Base-by-base conservation (phyloP, 2,888 invertebrate species). In the Tetragonisca angustula region DNA sequence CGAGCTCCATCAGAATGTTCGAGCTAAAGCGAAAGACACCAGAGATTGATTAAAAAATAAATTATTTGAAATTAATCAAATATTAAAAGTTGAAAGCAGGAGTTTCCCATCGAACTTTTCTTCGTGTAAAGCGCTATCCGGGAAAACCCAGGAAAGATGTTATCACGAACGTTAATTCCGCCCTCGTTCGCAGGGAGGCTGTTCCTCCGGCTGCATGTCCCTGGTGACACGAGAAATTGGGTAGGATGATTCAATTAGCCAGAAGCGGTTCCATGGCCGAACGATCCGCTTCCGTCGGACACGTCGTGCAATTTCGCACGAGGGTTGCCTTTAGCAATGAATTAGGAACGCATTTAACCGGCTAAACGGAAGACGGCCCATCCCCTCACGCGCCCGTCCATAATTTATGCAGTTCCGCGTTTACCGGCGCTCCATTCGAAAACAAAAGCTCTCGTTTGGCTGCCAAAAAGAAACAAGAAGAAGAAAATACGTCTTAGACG, bases 231-330 rank as follows among this genome's bases (percentile, higher is more conserved):
- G 70, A 87, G 87, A 89, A 89, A 89, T 89, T 89, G 85, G 89
- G 73, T 88, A 84, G 87, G 85, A 87, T 87, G 84, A 89, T 89
- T 87, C 89, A 86, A 89, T 89, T 89, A 89, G 69, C 84, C 77
- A 72, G 84, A 81, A 87, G 79, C 84, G 83, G 75, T 70, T 76
- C 79, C 80, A 76, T 84, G 79, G 85, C 71, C 74, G 75, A 78
- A 71, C 84, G 84, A 88, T 83, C 78, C 88, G 74, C 81, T 84
- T 84, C 79, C 84, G 81, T 76, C 75, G 76, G 76, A 84, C 83
- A 74, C 76, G 83, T 76, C 75, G 79, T 52, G 83, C 52, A 84
- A 84, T 84, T 84, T 83, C 83, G 84, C 83, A 83, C 83, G 74
- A 71, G 76, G 74, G 71, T 77, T 71, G 76, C 80, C 76, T 76